Conservation (phyloP, 2,888 invertebrate genomes). For the Acrobeloides nanus region DNA sequence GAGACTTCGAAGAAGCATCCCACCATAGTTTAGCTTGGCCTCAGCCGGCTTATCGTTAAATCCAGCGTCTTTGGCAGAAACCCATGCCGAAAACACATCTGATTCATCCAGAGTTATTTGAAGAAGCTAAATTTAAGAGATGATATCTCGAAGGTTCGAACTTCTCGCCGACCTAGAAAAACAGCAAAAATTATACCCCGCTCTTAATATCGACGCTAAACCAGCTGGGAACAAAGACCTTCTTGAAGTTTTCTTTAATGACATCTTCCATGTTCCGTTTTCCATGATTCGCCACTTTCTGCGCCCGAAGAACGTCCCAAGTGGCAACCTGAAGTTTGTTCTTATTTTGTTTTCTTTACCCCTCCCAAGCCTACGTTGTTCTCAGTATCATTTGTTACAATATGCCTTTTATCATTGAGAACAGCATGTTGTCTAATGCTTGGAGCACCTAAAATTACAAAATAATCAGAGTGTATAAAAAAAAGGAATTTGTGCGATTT, state of each 20-base stretch:
- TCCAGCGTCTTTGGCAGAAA: constrained; percentile 88
- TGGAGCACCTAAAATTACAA: constrained; percentile 68
- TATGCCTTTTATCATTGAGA: constrained; percentile 88
- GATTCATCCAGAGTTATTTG: constrained; percentile 96
- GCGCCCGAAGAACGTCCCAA: constrained; percentile 71
- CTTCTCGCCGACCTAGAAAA: no score
- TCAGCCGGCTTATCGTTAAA: constrained; percentile 61
- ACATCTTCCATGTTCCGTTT: constrained; percentile 67
- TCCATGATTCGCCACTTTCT: constrained; percentile 69
- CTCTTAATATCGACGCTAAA: constrained; percentile 97
- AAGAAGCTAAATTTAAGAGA: constrained; percentile 68
- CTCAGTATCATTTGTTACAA: constrained; percentile 88
- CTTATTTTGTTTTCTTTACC: constrained; percentile 56
- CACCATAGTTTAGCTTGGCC: constrained; percentile 78
- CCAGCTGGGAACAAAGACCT: constrained; percentile 96
- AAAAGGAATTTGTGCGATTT: no score
- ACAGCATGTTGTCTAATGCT: constrained; percentile 85
- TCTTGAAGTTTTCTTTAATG: constrained; percentile 78
- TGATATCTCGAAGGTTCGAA: no score
- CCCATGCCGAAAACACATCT: constrained; percentile 97
- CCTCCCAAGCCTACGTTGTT: constrained; percentile 82
- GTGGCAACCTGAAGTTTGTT: no score
- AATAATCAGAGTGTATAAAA: no score
- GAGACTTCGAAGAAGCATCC: constrained; percentile 81
- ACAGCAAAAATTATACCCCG: constrained; percentile 65